Base-by-base conservation (phyloP, 2,113 vertebrate genomes). In the Marcusenius ussheri region DNA sequence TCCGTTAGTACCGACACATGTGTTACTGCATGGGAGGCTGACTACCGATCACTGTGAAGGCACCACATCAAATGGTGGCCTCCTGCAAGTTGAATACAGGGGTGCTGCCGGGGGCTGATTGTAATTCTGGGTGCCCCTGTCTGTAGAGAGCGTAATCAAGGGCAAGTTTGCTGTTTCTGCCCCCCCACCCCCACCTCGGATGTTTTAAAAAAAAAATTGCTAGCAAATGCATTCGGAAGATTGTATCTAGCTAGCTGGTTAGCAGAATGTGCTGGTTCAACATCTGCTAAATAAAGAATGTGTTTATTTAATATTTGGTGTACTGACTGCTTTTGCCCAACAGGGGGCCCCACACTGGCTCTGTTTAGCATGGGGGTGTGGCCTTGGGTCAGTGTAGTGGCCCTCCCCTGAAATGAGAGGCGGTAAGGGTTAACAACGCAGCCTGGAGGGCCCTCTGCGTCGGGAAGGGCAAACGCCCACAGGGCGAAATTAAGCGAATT, bases 401-500 rank as follows among this genome's bases (percentile, higher is more conserved):
- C 27, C 4, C 84, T 66, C 24, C 62, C 42, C 24, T 3, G 39
- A 70, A 42, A 13, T 31, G 85, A 50, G 58, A 19, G 58, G 21
- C 3, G 2, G 56, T 62, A 46, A 88, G 53, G 56, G 87, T 62
- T 88, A 88, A 74, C 84, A 9, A 6, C 21, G 15, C 27, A 87
- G 89, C 31, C 46, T 88, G 85, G 2, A 53, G 85, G 19, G 11
- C 50, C 74, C 56, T 87, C 31, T 39, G 66, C 27, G 53, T 74
- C 31, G 85, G 87, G 35, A 90, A 87, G 84, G 62, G 85, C 85
- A 88, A 45, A 87, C 49, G 11, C 47, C 77, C 27, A 21, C 49
- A n/a, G 62, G 85, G 46, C 51, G 62, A 90, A 90, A 88, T 90
- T 53, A 90, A 88, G 85, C 46, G 39, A 88, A 87, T 90, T 88